A percentile compares a stretch with the other conserved stretches of the same genome.
phyloP scores from a whole-genome alignment of 92 coral and sea anemone genomes.

The Montipora capitata region DNA sequence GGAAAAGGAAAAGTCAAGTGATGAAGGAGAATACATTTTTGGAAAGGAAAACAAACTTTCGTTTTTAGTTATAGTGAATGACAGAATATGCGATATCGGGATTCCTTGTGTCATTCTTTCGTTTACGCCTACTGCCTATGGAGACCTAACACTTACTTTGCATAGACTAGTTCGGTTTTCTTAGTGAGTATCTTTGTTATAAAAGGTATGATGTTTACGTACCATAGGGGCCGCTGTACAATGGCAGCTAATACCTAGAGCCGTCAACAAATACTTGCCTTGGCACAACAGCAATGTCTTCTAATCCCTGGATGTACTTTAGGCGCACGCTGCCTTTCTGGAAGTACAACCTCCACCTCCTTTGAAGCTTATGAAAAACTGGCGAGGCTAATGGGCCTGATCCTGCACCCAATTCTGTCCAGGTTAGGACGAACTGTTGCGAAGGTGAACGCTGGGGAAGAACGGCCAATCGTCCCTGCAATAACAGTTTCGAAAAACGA shows the following conservation, averaged over 20 bases:
- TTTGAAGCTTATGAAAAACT: constrained; percentile 9
- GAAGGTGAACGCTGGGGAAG: constrained; percentile 19
- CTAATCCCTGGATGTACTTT: constrained; percentile 29
- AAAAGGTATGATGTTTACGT: constrained; percentile 19
- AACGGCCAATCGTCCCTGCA: constrained; percentile 40
- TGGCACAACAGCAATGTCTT: constrained; percentile 37
- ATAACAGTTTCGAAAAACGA: constrained; percentile 28
- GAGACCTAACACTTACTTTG: constrained; percentile 33
- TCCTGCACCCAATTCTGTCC: constrained; percentile 26
- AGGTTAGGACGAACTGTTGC: constrained; percentile 29
- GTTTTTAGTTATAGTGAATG: constrained; percentile 2
- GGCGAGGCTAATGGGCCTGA: constrained; percentile 36
- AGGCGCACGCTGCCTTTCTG: constrained; percentile 29
- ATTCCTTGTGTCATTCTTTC: too few relatives aligned
- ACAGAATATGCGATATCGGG: too few relatives aligned
- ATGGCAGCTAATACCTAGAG: constrained; percentile 24
- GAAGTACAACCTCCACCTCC: constrained; percentile 33
- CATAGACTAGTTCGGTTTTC: constrained; percentile 19
- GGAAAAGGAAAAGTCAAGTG: constrained; percentile 23
- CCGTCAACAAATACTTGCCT: constrained; percentile 41
- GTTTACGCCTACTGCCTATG: background rate
- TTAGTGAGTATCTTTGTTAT: constrained; percentile 17
- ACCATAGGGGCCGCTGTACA: constrained; percentile 4
- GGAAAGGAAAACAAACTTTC: constrained; percentile 14
- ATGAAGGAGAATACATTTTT: constrained; percentile 23